These are phyloP conservation scores for Dioctria rufipes DNA, from an alignment of 2,888 invertebrate species.

Conservation along the genomic window DNA sequence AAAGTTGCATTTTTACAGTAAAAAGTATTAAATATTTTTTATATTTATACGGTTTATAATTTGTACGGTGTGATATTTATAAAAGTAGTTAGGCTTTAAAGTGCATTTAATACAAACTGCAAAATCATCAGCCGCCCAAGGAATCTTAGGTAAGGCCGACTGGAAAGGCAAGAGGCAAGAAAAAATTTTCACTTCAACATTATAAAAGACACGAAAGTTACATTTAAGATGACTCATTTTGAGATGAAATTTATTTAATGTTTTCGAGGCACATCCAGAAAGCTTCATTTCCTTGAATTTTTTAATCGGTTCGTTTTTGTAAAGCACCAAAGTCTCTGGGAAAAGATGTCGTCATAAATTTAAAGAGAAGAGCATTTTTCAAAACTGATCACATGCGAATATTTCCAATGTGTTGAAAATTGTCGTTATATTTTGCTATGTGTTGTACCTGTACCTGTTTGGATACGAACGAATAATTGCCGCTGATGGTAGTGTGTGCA, in stretches of 20 bases:
- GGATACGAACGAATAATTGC: conserved; percentile 1
- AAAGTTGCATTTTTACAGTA: conserved; percentile 26
- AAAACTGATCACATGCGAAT: conserved; percentile 43
- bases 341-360: conserved; percentile 34
- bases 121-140: conserved; percentile 49
- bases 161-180: conserved; percentile 30
- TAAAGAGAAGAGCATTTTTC: conserved; percentile 16
- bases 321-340: not conserved
- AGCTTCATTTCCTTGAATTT: conserved; percentile 16
- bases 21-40: conserved; percentile 16
- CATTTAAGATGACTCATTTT: conserved; percentile 29
- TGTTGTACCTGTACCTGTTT: not conserved
- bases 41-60: not conserved
- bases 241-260: not conserved
- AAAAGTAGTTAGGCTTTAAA: conserved; percentile 19
- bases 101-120: conserved; percentile 46
- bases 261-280: not conserved
- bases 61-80: not conserved
- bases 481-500: conserved; percentile 7
- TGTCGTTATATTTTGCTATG: not conserved
- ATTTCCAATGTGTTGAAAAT: conserved; percentile 40
- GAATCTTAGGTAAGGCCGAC: conserved; percentile 48
- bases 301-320: not conserved
- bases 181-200: conserved; percentile 1
- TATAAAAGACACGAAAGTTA: conserved; percentile 20